phyloP scores from a whole-genome alignment of 1,140 invertebrate genomes.

The Halictus rubicundus region DNA sequence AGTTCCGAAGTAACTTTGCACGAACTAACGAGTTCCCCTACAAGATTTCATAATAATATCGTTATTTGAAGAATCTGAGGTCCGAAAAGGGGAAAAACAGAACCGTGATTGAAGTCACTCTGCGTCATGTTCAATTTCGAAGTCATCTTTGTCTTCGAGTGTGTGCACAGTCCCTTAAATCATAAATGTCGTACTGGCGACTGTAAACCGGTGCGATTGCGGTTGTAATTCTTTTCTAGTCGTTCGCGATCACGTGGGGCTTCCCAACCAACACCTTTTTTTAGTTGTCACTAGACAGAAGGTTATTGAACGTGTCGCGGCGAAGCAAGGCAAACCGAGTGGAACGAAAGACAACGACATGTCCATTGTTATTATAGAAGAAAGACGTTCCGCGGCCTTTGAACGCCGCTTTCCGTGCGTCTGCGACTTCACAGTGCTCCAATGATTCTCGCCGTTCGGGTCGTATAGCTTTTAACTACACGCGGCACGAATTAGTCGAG shows the following conservation, averaged over 20 bases:
- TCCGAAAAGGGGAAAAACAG: neutral
- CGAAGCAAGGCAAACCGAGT: conserved; percentile 20
- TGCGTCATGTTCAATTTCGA: conserved; percentile 14
- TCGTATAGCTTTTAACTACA: no score
- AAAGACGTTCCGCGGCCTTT: conserved; percentile 14
- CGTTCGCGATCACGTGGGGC: conserved; percentile 22
- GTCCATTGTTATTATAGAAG: conserved; percentile 37
- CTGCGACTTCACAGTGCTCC: neutral
- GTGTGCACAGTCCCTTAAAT: conserved; percentile 4
- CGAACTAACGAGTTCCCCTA: no score
- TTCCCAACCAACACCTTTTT: conserved; percentile 10
- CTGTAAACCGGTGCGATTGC: conserved; percentile 38
- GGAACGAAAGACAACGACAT: conserved; percentile 39
- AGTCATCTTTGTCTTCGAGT: neutral
- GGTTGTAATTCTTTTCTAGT: conserved; percentile 41
- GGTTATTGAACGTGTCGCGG: conserved; percentile 45
- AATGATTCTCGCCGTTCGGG: no score
- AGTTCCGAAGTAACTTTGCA: no score
- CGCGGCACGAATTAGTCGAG: no score
- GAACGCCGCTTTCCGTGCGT: neutral
- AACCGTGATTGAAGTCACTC: neutral
- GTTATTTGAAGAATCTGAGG: neutral
- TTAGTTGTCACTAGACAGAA: conserved; percentile 19
- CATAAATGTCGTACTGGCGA: conserved; percentile 29
- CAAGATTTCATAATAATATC: neutral